Base-by-base conservation (phyloP, 2,888 invertebrate genomes). In the Ferdinandea cuprea region DNA sequence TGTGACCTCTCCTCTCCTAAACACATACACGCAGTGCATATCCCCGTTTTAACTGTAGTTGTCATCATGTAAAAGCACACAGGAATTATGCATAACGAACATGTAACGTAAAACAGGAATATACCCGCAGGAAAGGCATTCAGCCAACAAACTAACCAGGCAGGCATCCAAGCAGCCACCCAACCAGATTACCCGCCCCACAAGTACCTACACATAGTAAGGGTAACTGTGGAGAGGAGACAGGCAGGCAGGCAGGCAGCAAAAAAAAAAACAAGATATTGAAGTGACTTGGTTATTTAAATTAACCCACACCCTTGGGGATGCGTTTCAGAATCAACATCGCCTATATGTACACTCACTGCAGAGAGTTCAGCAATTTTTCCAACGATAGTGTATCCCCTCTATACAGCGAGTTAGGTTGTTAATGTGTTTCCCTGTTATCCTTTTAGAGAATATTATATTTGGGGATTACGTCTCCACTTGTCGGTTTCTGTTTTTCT, bases 201-300 rank as follows among this genome's bases (percentile, higher is more conserved):
- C 46, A 56, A 68, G 44, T 56, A 72, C 15, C 42, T 8, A 9
- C 37, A 42, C 15, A 15, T 15, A 15, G 8, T 54, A 44, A 46
- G 13, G n/a, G n/a, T n/a, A n/a, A n/a, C n/a, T n/a, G n/a, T n/a
- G 46, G 37, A 15, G 32, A 69, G 13, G 44, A 42, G 13, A 46
- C 3, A 37, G 37, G 3, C 19, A 15, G 11, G 9, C 17, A n/a
- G 40, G 32, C 7, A 6, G 44, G 40, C 52, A 46, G 19, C 9
- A 44, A 66, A 40, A 63, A 15, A 44, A 35, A 25, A n/a, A n/a
- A n/a, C n/a, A n/a, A n/a, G n/a, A 74, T 65, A 76, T 59, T 76
- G 65, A 71, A 74, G 76, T 76, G 69, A 76, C 56, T 80, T 37
- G 69, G 74, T 63, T 76, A 81, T 76, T 76, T 71, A 76, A 81